Evolutionary conservation across 2,797 vertebrate genomes (phyloP), one percentile per base, ranked within the genome.

Genomic region (Pterois miles): DNA sequence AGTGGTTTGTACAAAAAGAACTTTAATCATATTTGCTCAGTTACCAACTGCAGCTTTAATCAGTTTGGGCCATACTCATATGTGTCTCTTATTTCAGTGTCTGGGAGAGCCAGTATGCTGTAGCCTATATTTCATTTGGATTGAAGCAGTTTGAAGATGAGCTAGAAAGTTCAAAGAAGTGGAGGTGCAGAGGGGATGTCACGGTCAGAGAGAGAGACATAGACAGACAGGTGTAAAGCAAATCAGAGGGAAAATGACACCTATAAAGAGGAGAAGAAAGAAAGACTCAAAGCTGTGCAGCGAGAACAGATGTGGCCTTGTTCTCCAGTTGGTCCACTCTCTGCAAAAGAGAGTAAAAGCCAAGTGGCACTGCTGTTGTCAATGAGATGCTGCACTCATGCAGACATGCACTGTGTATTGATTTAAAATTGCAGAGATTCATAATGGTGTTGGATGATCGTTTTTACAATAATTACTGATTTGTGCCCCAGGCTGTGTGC

Each of bases 261-360:
- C 58, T 64, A 33, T 8, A 46, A 36, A 43, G 64, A 64, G 10
- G n/a, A 22, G 16, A 9, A 46, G 8, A 63, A 40, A 54, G n/a
- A 67, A 36, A 65, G 69, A 73, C 74, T 70, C 64, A 76, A 72
- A 85, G 71, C 64, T 16, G 36, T 70, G 56, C 73, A 69, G 46
- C 68, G 66, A 67, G 74, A 85, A 92, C 89, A 83, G 76, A 64
- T 48, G 8, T 9, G 20, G 33, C 68, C 33, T 90, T 91, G 85
- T 90, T 86, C 73, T 74, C 64, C 10, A 38, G 13, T 12, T 58
- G 33, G 29, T 77, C 64, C 40, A 56, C 71, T 77, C 54, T 62
- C 58, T 66, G 52, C 29, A 67, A 68, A 62, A 59, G 33, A 50
- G 5, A 18, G 14, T 65, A 31, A 82, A 75, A 80, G 13, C 18